These are phyloP conservation scores for Drosophila algonquin DNA, from an alignment of 2,888 invertebrate species.

Conservation along the genomic window DNA sequence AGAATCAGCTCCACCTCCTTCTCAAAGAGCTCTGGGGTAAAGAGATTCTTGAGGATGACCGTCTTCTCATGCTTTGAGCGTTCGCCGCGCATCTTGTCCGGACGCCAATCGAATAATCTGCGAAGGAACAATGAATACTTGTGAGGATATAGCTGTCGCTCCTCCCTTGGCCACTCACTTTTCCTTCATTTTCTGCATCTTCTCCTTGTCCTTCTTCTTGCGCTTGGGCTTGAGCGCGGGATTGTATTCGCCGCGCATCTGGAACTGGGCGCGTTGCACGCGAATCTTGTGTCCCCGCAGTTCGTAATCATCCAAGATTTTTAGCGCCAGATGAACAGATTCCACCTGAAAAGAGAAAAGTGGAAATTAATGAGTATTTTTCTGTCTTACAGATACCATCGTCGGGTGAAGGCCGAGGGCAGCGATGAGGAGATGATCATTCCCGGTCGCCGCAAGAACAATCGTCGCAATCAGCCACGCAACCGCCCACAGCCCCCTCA, in stretches of 20 bases:
- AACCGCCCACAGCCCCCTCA: constrained; percentile 40
- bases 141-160: neutral
- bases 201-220: constrained; percentile 95
- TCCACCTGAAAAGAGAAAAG: constrained; percentile 87
- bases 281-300: constrained; percentile 91
- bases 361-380: constrained; percentile 1
- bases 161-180: constrained; percentile 85
- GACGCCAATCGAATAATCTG: constrained; percentile 97
- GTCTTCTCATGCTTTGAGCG: constrained; percentile 94
- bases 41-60: constrained; percentile 97
- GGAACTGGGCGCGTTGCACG: constrained; percentile 96
- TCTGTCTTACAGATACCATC: constrained; percentile 65
- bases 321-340: constrained; percentile 96
- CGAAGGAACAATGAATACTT: neutral
- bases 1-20: constrained; percentile 94
- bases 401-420: constrained; percentile 77
- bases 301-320: constrained; percentile 94
- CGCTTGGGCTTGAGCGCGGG: constrained; percentile 96
- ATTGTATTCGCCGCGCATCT: constrained; percentile 97
- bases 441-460: constrained; percentile 46
- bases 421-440: constrained; percentile 80
- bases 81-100: constrained; percentile 94
- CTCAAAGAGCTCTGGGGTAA: constrained; percentile 94
- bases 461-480: constrained; percentile 42
- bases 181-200: constrained; percentile 95